phyloP scores from a whole-genome alignment of 2,888 invertebrate species.

The Lumbricus terrestris region DNA sequence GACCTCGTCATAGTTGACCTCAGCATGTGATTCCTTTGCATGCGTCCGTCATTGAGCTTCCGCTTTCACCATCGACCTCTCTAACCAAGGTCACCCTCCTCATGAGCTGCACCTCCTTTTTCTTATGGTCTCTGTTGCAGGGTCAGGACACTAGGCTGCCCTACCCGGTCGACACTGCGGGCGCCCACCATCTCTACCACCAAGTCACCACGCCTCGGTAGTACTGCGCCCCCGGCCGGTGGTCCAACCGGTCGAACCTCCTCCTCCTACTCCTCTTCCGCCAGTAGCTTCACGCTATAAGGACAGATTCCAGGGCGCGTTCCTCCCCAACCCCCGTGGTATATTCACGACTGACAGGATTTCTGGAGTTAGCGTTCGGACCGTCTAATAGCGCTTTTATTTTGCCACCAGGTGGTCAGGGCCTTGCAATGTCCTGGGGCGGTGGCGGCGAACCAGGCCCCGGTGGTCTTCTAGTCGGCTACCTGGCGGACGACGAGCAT shows the following conservation, averaged over 20 bases:
- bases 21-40: not conserved
- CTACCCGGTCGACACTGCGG: not conserved
- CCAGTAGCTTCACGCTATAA: not conserved
- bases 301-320: not conserved
- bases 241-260: not conserved
- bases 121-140: not conserved
- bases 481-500: not conserved
- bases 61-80: not conserved
- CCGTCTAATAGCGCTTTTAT: not conserved
- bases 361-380: not conserved
- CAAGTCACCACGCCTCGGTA: constrained; percentile 6
- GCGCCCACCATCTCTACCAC: constrained; percentile 6
- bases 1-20: not conserved
- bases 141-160: not conserved
- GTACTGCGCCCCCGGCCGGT: not conserved
- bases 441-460: not conserved
- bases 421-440: constrained; percentile 9
- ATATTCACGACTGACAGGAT: not conserved
- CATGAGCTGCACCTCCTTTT: not conserved
- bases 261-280: not conserved
- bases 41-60: not conserved
- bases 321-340: not conserved
- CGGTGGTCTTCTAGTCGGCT: constrained; percentile 11
- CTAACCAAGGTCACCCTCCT: not conserved
- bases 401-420: constrained; percentile 16